Base-by-base conservation (phyloP, 2,888 invertebrate species). In the Autographa pulchrina region DNA sequence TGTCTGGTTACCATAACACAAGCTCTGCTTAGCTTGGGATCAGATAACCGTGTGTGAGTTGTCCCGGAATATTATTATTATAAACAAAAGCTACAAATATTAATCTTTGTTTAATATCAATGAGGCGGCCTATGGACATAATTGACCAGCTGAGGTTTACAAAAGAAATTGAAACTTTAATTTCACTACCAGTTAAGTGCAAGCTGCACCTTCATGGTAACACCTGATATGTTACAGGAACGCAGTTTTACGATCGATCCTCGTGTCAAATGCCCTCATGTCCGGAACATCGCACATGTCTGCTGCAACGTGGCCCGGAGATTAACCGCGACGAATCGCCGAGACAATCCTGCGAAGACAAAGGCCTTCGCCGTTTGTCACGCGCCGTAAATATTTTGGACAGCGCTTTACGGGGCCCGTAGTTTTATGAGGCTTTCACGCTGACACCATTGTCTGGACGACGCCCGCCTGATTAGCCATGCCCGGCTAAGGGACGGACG, bases 311-410 rank as follows among this genome's bases (percentile, higher is more conserved):
- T 85, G 84, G 84, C 86, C 87, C 86, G 82, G 85, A 90, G 89
- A 92, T 91, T 89, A 90, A 90, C 92, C 93, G 93, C 81, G 86
- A 83, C 95, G 90, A 95, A 95, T 94, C 85, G 88, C 81, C 91
- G 91, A 92, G 92, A 94, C 94, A 91, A 90, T 91, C 91, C 91
- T 89, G 72, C 68, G 86, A 86, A 94, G 92, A 95, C 94, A 95
- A 94, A 93, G 89, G 85, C 83, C 71, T 85, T 81, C 85, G 85
- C 77, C 83, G 91, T 94, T 95, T 94, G 95, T 94, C 94, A 95
- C 93, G 94, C 93, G 92, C 90, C 88, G 95, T 95, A 95, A 95
- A 95, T 95, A 95, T 95, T 95, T 95, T 95, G 94, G 95, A 94
- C 93, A 87, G 90, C 83, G 88, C 89, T 92, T 93, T 91, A 93